Base-by-base conservation (phyloP, 2,797 vertebrate genomes). In the Hipposideros larvatus region DNA sequence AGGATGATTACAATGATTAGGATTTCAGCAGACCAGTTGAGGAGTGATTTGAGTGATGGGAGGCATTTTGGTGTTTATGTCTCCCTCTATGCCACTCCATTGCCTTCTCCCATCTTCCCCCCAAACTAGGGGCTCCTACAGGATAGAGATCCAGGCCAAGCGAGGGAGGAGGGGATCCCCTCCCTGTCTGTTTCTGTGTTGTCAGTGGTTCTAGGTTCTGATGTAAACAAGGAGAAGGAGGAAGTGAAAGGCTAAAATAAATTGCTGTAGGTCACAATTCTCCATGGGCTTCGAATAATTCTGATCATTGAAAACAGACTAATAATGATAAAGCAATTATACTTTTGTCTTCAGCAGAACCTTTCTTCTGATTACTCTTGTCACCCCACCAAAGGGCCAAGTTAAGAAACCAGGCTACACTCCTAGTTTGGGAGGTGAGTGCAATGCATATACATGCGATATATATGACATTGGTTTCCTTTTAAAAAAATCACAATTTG, bases 371-470 rank as follows among this genome's bases (percentile, higher is more conserved):
- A 98, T 15, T 96, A 63, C 11, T 90, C 96, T 34, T 74, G 75
- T 78, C 96, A 75, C 6, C 92, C 95, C 66, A 87, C 92, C 92
- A 98, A 96, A 95, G 90, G 86, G 22, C 90, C 97, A 80, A 91
- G 94, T 75, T 97, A 97, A 95, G 28, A 63, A 55, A 46, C 15
- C 53, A n/a, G 41, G 24, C n/a, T 46, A 1, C 7, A 82, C 24
- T 7, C 37, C 61, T 80, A 59, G 53, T 53, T 63, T 21, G 63
- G 78, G 79, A 96, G 95, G 97, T 97, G 59, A 96, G 97, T 96
- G 18, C 2, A n/a, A 63, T 88, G 15, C 4, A 43, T 43, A 65
- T 13, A 10, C 26, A 41, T 53, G 21, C 51, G 9, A 24, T 31
- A 4, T 15, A 55, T 5, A 16, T 73, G 75, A 11, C 11, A 55